phyloP scores from a whole-genome alignment of 2,888 invertebrate species.

The Eupithecia subfuscata region DNA sequence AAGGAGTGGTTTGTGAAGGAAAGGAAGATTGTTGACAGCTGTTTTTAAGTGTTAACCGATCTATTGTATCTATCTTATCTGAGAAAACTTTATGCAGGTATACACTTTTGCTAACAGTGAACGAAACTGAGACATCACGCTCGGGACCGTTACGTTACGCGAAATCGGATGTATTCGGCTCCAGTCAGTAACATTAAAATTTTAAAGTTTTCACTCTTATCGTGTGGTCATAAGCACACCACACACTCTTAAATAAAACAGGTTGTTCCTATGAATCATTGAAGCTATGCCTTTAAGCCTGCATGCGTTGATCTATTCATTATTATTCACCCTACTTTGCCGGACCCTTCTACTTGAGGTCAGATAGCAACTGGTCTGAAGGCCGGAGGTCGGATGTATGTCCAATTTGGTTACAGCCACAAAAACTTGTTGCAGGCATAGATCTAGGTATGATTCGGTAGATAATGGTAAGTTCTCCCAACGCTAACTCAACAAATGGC shows the following conservation, averaged over 20 bases:
- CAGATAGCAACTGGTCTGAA: constrained; percentile 31
- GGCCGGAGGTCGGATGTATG: constrained; percentile 24
- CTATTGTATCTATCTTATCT: background rate
- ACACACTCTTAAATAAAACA: too few relatives aligned
- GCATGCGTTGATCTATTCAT: background rate
- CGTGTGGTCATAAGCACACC: background rate
- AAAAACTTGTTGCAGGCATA: constrained; percentile 26
- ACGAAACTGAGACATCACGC: background rate
- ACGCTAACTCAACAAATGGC: too few relatives aligned
- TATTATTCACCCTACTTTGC: constrained; percentile 11
- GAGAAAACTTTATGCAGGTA: background rate
- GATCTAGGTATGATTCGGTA: too few relatives aligned
- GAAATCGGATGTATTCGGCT: background rate
- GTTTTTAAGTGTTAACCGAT: background rate
- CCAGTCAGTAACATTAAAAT: background rate
- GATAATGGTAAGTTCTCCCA: too few relatives aligned
- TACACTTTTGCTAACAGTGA: background rate
- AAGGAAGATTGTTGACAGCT: constrained; percentile 2
- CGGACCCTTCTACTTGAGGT: constrained; percentile 30
- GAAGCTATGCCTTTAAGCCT: background rate
- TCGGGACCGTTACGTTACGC: background rate
- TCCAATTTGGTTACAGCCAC: constrained; percentile 20
- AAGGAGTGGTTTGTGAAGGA: constrained; percentile 25
- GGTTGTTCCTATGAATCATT: background rate
- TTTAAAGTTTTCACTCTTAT: background rate